These are phyloP conservation scores for Takifugu ocellatus DNA, from an alignment of 2,797 vertebrate species.

Conservation along the genomic window DNA sequence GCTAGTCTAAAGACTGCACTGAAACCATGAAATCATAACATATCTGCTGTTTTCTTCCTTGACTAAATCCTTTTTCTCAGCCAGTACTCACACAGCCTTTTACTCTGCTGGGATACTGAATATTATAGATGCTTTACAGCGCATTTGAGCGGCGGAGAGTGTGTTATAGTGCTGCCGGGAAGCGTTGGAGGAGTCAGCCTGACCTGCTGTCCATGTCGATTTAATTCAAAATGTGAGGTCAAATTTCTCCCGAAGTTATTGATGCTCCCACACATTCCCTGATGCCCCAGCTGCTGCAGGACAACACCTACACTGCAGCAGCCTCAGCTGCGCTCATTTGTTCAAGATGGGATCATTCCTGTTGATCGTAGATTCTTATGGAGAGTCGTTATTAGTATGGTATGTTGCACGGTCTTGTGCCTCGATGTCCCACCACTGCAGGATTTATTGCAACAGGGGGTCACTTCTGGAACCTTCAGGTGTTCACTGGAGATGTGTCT, in stretches of 20 bases:
- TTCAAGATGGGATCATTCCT: too few species aligned
- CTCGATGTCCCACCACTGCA: too few species aligned
- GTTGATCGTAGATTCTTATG: too few species aligned
- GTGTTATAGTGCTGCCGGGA: conserved; percentile 14
- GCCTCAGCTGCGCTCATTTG: not conserved
- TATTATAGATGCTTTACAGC: conserved; percentile 20
- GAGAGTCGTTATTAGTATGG: too few species aligned
- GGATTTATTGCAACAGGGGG: too few species aligned
- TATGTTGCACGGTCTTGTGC: too few species aligned
- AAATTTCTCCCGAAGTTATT: conserved; percentile 30
- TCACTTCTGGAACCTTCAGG: too few species aligned
- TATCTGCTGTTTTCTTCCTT: conserved; percentile 23
- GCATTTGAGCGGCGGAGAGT: conserved; percentile 15
- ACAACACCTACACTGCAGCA: conserved; percentile 9
- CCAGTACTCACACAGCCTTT: conserved; percentile 28
- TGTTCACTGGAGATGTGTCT: too few species aligned
- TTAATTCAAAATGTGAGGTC: conserved; percentile 29
- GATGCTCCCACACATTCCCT: conserved; percentile 34
- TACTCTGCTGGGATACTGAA: conserved; percentile 32
- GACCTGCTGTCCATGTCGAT: conserved; percentile 22
- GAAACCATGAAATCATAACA: not conserved
- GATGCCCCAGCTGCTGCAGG: conserved; percentile 27
- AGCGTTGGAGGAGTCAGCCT: conserved; percentile 21
- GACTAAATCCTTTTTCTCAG: conserved; percentile 18
- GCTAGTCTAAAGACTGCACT: not conserved